phyloP scores from a whole-genome alignment of 2,888 invertebrate species.

The Lumbricus terrestris region DNA sequence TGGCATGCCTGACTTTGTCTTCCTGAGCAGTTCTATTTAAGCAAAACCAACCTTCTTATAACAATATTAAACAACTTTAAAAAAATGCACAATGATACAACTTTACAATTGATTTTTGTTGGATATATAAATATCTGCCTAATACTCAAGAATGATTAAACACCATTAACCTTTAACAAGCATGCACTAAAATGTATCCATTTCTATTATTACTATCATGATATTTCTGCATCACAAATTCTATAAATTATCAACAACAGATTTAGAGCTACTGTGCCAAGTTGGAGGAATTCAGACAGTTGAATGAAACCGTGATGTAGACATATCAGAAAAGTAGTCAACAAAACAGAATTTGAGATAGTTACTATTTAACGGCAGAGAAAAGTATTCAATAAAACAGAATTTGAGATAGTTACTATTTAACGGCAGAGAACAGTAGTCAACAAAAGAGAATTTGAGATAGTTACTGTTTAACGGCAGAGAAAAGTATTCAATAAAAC shows the following conservation, averaged over 20 bases:
- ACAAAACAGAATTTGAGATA: not conserved
- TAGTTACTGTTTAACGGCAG: slow-evolving; percentile 50
- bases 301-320: not conserved
- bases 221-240: too few species aligned
- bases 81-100: too few species aligned
- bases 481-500: slow-evolving; percentile 45
- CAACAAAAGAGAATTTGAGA: not conserved
- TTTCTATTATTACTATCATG: too few species aligned
- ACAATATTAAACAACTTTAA: not conserved
- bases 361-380: slow-evolving; percentile 50
- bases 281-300: not conserved
- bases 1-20: slow-evolving; percentile 36
- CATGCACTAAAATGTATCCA: too few species aligned
- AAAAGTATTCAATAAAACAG: slow-evolving; percentile 45
- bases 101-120: not conserved
- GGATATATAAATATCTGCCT: not conserved
- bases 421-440: slow-evolving; percentile 50
- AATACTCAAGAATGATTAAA: not conserved
- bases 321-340: not conserved
- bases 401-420: slow-evolving; percentile 42
- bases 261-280: not conserved
- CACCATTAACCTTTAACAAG: too few species aligned
- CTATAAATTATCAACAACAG: not conserved
- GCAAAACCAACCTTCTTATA: not conserved
- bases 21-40: slow-evolving; percentile 41